Percentiles rank a stretch among this genome's conserved stretches.
phyloP scores from a whole-genome alignment of 2,888 invertebrate genomes.

The Nymphalis c-album region DNA sequence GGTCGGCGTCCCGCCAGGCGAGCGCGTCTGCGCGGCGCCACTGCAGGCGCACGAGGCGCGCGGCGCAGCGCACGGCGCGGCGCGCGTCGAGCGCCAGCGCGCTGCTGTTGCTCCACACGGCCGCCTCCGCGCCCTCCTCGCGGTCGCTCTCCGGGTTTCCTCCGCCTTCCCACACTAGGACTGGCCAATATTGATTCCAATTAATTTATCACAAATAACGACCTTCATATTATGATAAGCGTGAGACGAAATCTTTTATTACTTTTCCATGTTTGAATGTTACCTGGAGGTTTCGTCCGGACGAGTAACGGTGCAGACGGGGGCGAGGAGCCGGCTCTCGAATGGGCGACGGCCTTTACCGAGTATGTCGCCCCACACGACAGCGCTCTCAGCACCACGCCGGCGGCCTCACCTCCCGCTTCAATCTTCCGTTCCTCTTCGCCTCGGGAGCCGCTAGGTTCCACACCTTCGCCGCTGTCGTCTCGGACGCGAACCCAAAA shows the following conservation, averaged over 20 bases:
- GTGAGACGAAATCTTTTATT: too few species aligned
- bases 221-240: too few species aligned
- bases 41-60: constrained; percentile 70
- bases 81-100: constrained; percentile 72
- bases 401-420: constrained; percentile 66
- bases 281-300: constrained; percentile 74
- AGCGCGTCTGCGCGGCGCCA: constrained; percentile 67
- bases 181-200: constrained; percentile 45
- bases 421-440: constrained; percentile 70
- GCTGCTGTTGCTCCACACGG: constrained; percentile 77
- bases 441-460: constrained; percentile 52
- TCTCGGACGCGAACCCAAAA: constrained; percentile 73
- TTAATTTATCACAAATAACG: neutral
- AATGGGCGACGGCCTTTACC: constrained; percentile 70
- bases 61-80: constrained; percentile 71
- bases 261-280: neutral
- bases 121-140: constrained; percentile 68
- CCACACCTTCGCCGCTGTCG: constrained; percentile 61
- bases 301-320: constrained; percentile 65
- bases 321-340: constrained; percentile 67
- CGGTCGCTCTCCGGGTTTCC: constrained; percentile 53
- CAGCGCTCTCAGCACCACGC: constrained; percentile 62
- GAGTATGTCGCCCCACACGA: constrained; percentile 73
- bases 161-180: constrained; percentile 75
- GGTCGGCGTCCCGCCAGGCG: constrained; percentile 73